Evolutionary conservation across 2,888 invertebrate genomes (phyloP).

Genomic region (Drosophila tripunctata): DNA sequence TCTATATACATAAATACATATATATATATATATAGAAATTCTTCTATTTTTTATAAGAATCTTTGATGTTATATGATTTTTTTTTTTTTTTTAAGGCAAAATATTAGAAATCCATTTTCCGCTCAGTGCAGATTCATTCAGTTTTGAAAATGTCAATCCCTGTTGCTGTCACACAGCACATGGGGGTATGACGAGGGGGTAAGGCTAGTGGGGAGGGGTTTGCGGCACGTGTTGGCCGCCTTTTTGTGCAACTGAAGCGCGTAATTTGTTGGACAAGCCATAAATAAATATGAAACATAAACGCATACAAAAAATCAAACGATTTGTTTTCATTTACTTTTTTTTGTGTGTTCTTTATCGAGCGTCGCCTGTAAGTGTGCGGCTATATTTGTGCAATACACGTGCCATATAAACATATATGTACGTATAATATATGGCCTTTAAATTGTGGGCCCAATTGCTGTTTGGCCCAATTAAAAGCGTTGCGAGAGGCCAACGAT

Average conservation of each 20-base stretch:
- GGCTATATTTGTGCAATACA: constrained; percentile 51
- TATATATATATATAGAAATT: no score
- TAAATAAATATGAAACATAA: constrained; percentile 73
- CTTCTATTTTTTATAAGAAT: constrained; percentile 22
- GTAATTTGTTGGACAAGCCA: constrained; percentile 77
- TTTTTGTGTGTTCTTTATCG: neutral
- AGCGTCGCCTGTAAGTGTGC: constrained; percentile 36
- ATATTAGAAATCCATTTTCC: constrained; percentile 84
- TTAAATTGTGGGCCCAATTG: constrained; percentile 47
- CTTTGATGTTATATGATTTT: constrained; percentile 42
- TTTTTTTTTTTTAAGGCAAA: constrained; percentile 51
- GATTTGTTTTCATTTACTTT: constrained; percentile 61
- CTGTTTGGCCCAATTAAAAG: constrained; percentile 36
- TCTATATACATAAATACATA: no score
- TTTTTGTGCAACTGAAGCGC: constrained; percentile 74
- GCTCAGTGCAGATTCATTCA: constrained; percentile 83
- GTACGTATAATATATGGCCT: constrained; percentile 22
- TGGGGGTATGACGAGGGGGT: neutral
- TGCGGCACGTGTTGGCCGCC: constrained; percentile 65
- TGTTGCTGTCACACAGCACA: constrained; percentile 1
- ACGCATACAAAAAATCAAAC: constrained; percentile 63
- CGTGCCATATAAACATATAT: constrained; percentile 41
- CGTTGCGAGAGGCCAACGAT: constrained; percentile 39
- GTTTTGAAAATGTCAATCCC: constrained; percentile 78
- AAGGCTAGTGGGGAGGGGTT: neutral